Percentiles rank a stretch among this genome's conserved stretches.
These are phyloP conservation scores for Laupala kohalensis DNA, from an alignment of 1,140 invertebrate species.

Conservation along the genomic window DNA sequence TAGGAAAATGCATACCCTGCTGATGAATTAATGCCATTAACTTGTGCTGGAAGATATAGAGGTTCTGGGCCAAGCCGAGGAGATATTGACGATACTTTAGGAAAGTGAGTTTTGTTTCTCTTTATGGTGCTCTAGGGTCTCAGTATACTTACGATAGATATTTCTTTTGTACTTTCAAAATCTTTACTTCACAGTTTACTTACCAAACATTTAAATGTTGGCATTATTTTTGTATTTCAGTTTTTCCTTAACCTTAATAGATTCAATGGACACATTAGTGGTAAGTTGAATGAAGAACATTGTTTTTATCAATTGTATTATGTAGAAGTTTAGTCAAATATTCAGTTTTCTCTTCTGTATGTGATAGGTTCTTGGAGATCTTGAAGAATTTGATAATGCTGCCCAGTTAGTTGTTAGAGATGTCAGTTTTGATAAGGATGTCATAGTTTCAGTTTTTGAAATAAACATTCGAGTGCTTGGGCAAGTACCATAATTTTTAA, in stretches of 20 bases:
- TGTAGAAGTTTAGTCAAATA: neutral
- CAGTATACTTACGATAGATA: neutral
- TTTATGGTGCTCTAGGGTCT: neutral
- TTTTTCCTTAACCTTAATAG: slow-evolving; percentile 91
- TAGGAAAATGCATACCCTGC: slow-evolving; percentile 89
- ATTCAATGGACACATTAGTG: slow-evolving; percentile 86
- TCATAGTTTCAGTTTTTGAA: slow-evolving; percentile 96
- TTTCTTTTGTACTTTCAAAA: neutral
- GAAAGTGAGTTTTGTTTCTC: slow-evolving; percentile 72
- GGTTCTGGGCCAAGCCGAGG: slow-evolving; percentile 76
- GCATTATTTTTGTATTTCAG: slow-evolving; percentile 46
- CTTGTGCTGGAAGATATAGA: slow-evolving; percentile 81
- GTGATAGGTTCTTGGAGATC: slow-evolving; percentile 65
- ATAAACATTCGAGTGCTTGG: slow-evolving; percentile 95
- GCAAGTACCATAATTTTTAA: slow-evolving; percentile 35
- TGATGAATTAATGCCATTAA: slow-evolving; percentile 95
- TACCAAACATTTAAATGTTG: slow-evolving; percentile 4
- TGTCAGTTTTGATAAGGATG: slow-evolving; percentile 84
- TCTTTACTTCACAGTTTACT: neutral
- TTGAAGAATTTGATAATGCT: slow-evolving; percentile 87
- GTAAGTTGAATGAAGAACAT: slow-evolving; percentile 39
- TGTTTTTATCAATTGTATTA: neutral
- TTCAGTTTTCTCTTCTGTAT: slow-evolving; percentile 3
- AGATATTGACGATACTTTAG: slow-evolving; percentile 89
- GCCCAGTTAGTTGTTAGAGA: slow-evolving; percentile 73